Evolutionary conservation across 2,113 vertebrate species (phyloP), one percentile per base, ranked within the genome.

Genomic region (Bujurquina vittata): DNA sequence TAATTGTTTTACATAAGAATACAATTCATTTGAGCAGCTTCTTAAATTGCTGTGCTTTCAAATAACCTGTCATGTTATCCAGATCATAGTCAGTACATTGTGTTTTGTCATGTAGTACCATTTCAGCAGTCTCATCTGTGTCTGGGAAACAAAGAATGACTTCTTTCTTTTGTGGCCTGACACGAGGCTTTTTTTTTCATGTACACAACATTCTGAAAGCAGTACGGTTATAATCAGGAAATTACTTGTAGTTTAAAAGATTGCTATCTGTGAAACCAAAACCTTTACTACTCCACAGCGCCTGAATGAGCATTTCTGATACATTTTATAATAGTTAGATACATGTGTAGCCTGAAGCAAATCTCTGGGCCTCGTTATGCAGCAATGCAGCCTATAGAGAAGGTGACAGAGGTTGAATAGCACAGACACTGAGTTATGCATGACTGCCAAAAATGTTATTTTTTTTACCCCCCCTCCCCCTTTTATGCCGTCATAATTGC

Each of bases 131-230:
- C 56, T 81, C 59, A 81, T 11, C 40, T 2, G 35, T 80, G 65
- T 18, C 18, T 33, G n/a, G 10, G 40, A 58, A 58, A 76, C 76
- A 75, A 80, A 80, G 72, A 55, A 33, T 33, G 49, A 40, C 65
- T 59, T 79, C 12, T 81, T 73, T 84, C 56, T 87, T 43, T 46
- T 75, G 75, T 82, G 69, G 86, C 73, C 69, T 87, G 81, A 75
- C n/a, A 37, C 20, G 17, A 81, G 57, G 35, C 40, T 33, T 7
- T 33, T 81, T 81, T 77, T 78, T 84, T 75, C 35, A 80, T 77
- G 37, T 83, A 65, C 56, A 54, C 7, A 33, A 54, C 54, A 35
- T 60, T 10, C 62, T 52, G 61, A 69, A 54, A 79, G 33, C 40
- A 23, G 33, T 18, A 67, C 59, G 11, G 14, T 37, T 74, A 59